phyloP scores from a whole-genome alignment of 2,888 invertebrate genomes.

The Vesta saturnalis region DNA sequence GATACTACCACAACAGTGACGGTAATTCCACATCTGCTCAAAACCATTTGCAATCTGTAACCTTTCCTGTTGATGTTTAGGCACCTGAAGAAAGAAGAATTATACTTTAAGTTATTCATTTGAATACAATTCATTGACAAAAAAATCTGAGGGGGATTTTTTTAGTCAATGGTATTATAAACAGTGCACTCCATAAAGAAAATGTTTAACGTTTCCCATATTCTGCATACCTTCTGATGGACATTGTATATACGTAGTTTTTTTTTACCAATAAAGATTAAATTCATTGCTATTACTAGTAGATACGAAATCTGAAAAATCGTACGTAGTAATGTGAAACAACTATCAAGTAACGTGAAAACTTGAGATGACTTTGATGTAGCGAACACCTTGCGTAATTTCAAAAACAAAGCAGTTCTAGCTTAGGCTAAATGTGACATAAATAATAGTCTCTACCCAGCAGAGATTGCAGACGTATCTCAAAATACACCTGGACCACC shows the following conservation, averaged over 20 bases:
- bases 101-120: neutral
- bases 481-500: no score
- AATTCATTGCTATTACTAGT: no score
- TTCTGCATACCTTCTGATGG: no score
- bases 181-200: no score
- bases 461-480: constrained; percentile 16
- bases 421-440: neutral
- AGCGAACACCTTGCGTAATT: constrained; percentile 17
- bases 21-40: constrained; percentile 20
- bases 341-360: constrained; percentile 30
- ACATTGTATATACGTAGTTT: no score
- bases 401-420: neutral
- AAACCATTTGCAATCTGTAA: constrained; percentile 16
- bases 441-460: constrained; percentile 12
- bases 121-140: no score
- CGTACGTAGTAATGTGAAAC: constrained; percentile 33
- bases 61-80: constrained; percentile 10
- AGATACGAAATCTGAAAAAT: constrained; percentile 37
- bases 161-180: no score
- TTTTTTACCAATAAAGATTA: no score
- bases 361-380: constrained; percentile 32
- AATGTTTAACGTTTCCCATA: no score
- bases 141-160: no score
- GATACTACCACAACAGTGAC: constrained; percentile 26
- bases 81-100: constrained; percentile 9